These are phyloP conservation scores for Callaeas wilsoni DNA, from an alignment of 2,113 vertebrate genomes.

Conservation along the genomic window DNA sequence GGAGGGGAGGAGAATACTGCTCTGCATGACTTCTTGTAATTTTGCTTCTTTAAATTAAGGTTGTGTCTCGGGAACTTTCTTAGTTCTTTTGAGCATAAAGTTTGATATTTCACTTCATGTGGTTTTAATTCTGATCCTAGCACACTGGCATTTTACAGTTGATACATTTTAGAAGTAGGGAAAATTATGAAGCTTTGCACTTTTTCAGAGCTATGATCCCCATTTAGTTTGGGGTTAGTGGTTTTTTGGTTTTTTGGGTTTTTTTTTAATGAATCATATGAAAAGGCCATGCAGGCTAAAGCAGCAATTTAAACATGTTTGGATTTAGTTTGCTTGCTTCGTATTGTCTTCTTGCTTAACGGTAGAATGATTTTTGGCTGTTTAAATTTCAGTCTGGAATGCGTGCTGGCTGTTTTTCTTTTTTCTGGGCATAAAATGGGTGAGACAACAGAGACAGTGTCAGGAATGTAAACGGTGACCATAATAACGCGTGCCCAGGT, in stretches of 20 bases:
- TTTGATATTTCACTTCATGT: conserved; percentile 35
- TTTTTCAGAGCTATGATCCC: background rate
- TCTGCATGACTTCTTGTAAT: conserved; percentile 31
- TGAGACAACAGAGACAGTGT: background rate
- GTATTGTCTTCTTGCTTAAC: conserved; percentile 33
- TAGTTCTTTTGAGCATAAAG: background rate
- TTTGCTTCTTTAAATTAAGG: conserved; percentile 43
- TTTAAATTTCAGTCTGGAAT: conserved; percentile 51
- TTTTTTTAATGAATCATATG: background rate
- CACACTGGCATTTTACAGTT: background rate
- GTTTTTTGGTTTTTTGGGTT: background rate
- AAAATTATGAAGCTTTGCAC: background rate
- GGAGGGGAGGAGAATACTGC: conserved; percentile 41
- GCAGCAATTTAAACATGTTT: conserved; percentile 39
- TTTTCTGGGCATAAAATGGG: conserved; percentile 14
- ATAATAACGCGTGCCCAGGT: background rate
- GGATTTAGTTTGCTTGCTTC: conserved; percentile 27
- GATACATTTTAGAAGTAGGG: background rate
- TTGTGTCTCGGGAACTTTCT: conserved; percentile 7
- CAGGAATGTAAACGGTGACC: conserved; percentile 17
- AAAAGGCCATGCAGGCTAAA: conserved; percentile 3
- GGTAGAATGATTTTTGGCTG: conserved; percentile 46
- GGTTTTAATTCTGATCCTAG: conserved; percentile 37
- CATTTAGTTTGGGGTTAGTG: background rate
- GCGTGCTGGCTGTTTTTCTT: background rate